These are phyloP conservation scores for Perca flavescens DNA, from an alignment of 2,113 vertebrate genomes.

Conservation along the genomic window DNA sequence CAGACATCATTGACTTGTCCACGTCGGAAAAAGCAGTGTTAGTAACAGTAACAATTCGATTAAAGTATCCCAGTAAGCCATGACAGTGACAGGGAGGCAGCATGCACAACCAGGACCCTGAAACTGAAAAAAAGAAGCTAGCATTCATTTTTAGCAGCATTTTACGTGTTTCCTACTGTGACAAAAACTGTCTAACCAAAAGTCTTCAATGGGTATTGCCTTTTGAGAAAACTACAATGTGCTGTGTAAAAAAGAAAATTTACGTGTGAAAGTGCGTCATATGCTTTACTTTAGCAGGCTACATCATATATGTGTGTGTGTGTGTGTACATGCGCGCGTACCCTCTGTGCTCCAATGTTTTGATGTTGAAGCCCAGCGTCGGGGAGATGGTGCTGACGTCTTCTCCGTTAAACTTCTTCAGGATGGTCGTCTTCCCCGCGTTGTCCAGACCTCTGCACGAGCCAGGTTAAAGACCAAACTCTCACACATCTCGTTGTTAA, in stretches of 20 bases:
- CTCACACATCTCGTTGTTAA: not conserved
- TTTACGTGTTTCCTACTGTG: no score
- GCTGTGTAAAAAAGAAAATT: no score
- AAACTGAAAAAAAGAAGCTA: no score
- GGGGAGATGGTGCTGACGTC: slow-evolving; percentile 94
- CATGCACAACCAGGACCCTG: no score
- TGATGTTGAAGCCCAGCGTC: slow-evolving; percentile 94
- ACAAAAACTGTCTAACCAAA: not conserved
- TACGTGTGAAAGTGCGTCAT: not conserved
- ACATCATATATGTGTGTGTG: no score
- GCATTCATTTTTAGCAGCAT: no score
- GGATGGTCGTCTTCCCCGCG: slow-evolving; percentile 93
- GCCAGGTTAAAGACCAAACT: slow-evolving; percentile 74
- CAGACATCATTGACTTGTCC: no score
- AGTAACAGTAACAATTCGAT: no score
- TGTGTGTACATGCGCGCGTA: slow-evolving; percentile 33
- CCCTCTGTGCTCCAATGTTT: slow-evolving; percentile 92
- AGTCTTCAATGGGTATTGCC: not conserved
- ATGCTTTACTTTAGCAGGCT: not conserved
- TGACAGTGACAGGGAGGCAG: no score
- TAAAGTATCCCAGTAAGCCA: no score
- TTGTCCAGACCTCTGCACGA: slow-evolving; percentile 90
- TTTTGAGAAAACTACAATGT: not conserved
- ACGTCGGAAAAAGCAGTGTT: no score
- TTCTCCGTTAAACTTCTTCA: slow-evolving; percentile 95